These are phyloP conservation scores for Balearica regulorum DNA, from an alignment of 2,797 vertebrate species.

Conservation along the genomic window DNA sequence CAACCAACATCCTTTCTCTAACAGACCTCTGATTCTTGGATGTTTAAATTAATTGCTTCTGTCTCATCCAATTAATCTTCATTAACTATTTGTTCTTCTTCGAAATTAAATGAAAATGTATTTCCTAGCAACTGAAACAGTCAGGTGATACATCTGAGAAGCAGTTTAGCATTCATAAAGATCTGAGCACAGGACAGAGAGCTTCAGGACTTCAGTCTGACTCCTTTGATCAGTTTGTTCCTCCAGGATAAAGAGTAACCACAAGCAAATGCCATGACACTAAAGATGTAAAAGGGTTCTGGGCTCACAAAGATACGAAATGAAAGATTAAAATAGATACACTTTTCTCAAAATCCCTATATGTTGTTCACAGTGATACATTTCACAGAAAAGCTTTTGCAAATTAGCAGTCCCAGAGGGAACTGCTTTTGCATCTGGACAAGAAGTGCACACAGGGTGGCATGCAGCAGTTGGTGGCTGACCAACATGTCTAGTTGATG, in stretches of 20 bases:
- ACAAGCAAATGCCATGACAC: not conserved
- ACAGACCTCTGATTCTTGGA: not conserved
- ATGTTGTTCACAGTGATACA: not conserved
- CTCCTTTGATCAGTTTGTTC: not conserved
- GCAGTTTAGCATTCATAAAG: not conserved
- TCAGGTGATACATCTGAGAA: not conserved
- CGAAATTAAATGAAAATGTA: not conserved
- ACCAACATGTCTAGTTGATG: not conserved
- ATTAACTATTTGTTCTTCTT: not conserved
- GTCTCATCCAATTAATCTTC: not conserved
- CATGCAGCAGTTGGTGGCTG: not conserved
- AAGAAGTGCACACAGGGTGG: not conserved
- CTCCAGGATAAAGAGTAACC: not conserved
- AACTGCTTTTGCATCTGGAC: not conserved
- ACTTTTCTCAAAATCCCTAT: not conserved
- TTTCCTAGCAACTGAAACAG: not conserved
- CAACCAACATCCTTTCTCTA: not conserved
- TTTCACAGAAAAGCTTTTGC: not conserved
- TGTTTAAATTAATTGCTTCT: slow-evolving; percentile 2
- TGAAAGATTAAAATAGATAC: not conserved
- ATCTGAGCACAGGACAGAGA: not conserved
- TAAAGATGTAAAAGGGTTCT: not conserved
- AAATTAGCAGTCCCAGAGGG: not conserved
- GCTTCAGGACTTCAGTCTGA: not conserved
- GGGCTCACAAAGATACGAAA: not conserved